A percentile compares a stretch with the other conserved stretches of the same genome.
These are phyloP conservation scores for Zootoca vivipara DNA, from an alignment of 2,113 vertebrate genomes.

Conservation along the genomic window DNA sequence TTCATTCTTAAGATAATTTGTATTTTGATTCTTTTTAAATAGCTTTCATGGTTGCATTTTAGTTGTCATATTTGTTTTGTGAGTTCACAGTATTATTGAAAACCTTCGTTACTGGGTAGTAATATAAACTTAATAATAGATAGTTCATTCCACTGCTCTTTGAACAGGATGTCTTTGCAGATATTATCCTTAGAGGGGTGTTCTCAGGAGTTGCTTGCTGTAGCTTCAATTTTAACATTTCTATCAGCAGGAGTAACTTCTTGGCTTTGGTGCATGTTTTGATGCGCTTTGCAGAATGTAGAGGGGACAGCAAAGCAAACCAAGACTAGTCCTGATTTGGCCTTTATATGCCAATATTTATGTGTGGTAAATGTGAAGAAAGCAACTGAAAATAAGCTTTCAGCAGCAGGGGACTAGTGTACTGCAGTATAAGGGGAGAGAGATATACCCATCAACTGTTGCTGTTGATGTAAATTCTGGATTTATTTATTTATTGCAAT, in stretches of 20 bases:
- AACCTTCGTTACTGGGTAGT: no score
- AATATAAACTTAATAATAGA: no score
- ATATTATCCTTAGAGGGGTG: background rate
- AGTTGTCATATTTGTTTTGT: no score
- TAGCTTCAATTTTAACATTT: background rate
- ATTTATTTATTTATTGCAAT: no score
- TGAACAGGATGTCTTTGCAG: background rate
- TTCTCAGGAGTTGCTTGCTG: background rate
- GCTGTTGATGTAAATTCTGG: background rate
- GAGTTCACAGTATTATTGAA: no score
- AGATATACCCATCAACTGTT: background rate
- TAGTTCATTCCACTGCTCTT: background rate
- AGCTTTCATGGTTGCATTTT: background rate
- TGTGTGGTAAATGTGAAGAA: background rate
- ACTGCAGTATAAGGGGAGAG: background rate
- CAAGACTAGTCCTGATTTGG: background rate
- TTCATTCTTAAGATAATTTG: background rate
- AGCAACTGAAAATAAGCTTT: background rate
- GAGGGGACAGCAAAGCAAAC: background rate
- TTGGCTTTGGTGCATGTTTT: background rate
- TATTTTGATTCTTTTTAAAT: background rate
- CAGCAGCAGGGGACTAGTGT: background rate
- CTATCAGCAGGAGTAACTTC: background rate
- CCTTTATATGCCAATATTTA: background rate
- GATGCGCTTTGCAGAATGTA: background rate